These are phyloP conservation scores for Phaedon cochleariae DNA, from an alignment of 2,888 invertebrate genomes.

Conservation along the genomic window DNA sequence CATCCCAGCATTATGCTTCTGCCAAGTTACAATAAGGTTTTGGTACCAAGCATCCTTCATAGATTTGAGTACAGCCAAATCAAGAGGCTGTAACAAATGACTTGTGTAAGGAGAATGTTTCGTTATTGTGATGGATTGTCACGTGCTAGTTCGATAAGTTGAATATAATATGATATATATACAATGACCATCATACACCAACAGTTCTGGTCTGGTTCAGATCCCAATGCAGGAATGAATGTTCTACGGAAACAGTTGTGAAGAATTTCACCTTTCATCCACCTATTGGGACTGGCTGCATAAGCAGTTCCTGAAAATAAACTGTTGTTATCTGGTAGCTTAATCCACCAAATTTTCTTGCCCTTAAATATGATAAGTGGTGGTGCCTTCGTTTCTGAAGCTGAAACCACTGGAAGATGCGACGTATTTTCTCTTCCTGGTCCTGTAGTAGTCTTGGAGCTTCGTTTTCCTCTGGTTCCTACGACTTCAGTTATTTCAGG, in stretches of 20 bases:
- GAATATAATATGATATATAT: constrained; percentile 44
- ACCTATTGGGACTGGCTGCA: constrained; percentile 26
- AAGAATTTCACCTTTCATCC: constrained; percentile 53
- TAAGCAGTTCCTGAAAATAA: constrained; percentile 18
- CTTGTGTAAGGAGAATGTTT: too few species aligned
- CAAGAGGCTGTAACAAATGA: too few species aligned
- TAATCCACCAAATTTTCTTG: too few species aligned
- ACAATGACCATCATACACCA: constrained; percentile 53
- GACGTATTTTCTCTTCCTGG: constrained; percentile 52
- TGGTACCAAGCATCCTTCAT: too few species aligned
- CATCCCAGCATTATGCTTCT: too few species aligned
- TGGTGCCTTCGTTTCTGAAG: constrained; percentile 49
- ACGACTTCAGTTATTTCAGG: not conserved
- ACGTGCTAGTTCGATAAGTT: constrained; percentile 10
- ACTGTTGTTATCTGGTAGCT: not conserved
- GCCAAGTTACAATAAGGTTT: too few species aligned
- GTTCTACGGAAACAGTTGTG: constrained; percentile 49
- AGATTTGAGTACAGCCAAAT: too few species aligned
- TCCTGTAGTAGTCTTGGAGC: constrained; percentile 27
- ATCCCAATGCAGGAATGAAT: constrained; percentile 45
- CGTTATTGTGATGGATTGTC: too few species aligned
- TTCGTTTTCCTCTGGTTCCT: not conserved
- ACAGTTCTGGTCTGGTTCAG: constrained; percentile 47
- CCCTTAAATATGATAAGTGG: constrained; percentile 52
- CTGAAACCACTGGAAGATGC: constrained; percentile 44